A percentile compares a stretch with the other conserved stretches of the same genome.
These are phyloP conservation scores for Ctenosaura bakeri DNA, from an alignment of 2,797 vertebrate species.

Conservation along the genomic window DNA sequence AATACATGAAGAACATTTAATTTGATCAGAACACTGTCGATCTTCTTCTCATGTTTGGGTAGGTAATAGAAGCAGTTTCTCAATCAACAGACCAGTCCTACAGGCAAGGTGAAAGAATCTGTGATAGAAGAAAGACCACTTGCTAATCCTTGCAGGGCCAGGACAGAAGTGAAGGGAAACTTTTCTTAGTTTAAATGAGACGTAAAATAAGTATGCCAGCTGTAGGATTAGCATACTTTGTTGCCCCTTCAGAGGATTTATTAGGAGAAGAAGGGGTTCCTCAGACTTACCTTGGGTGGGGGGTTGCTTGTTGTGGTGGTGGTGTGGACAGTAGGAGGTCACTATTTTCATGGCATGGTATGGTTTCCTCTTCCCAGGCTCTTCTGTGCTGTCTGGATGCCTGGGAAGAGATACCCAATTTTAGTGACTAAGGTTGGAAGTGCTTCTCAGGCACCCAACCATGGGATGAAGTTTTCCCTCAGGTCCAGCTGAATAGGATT, in stretches of 20 bases:
- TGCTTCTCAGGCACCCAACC: no score
- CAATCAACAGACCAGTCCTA: neutral
- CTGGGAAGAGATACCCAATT: no score
- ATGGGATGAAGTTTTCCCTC: no score
- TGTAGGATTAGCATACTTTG: neutral
- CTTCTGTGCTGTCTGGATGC: no score
- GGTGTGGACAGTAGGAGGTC: no score
- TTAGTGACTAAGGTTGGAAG: no score
- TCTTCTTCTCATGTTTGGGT: neutral
- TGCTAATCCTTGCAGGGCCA: neutral
- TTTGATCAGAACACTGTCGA: neutral
- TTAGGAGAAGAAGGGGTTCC: neutral
- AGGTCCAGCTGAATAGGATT: no score
- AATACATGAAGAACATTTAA: conserved; percentile 1
- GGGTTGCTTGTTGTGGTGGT: no score
- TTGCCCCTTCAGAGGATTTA: neutral
- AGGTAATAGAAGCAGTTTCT: neutral
- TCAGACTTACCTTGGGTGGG: no score
- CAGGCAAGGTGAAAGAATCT: neutral
- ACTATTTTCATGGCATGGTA: no score
- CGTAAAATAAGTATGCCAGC: neutral
- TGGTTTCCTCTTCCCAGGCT: no score
- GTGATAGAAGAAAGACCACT: neutral
- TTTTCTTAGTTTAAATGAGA: neutral
- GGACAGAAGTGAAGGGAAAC: neutral